Conservation (phyloP, 2,888 invertebrate genomes). For the Cristatella mucedo region DNA sequence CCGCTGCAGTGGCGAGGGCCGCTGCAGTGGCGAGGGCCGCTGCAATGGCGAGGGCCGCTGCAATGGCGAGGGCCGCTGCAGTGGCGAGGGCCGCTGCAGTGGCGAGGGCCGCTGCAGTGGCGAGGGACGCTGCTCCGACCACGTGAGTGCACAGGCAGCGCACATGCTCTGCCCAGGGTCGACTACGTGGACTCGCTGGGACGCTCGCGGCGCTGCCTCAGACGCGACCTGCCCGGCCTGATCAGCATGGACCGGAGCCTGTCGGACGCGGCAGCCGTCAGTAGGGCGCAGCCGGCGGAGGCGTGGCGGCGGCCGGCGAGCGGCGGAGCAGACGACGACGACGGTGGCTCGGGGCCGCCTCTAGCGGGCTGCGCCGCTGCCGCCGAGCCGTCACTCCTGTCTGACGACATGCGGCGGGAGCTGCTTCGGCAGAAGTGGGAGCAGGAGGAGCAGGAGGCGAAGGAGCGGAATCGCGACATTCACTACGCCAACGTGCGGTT, state of each 20-base stretch:
- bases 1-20: no score
- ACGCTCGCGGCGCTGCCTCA: slow-evolving; percentile 64
- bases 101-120: no score
- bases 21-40: no score
- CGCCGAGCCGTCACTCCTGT: slow-evolving; percentile 32
- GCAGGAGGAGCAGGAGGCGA: slow-evolving; percentile 48
- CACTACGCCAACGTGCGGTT: slow-evolving; percentile 83
- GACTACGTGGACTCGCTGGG: slow-evolving; percentile 78
- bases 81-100: no score
- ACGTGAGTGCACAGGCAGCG: no score
- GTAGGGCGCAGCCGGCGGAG: slow-evolving; percentile 17
- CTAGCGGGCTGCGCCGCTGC: no score
- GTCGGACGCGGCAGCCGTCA: slow-evolving; percentile 7
- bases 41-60: no score
- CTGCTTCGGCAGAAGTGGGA: slow-evolving; percentile 62
- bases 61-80: no score
- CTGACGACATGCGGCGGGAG: slow-evolving; percentile 48
- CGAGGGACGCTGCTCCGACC: no score
- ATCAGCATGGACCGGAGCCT: slow-evolving; percentile 47
- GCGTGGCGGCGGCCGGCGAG: no score
- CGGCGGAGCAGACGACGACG: no score
- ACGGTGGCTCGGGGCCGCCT: no score
- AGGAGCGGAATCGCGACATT: slow-evolving; percentile 40
- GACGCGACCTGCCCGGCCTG: slow-evolving; percentile 55
- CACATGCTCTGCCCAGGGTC: slow-evolving; percentile 50